Conservation (phyloP, 2,888 invertebrate species). For the Cephus nigrinus region DNA sequence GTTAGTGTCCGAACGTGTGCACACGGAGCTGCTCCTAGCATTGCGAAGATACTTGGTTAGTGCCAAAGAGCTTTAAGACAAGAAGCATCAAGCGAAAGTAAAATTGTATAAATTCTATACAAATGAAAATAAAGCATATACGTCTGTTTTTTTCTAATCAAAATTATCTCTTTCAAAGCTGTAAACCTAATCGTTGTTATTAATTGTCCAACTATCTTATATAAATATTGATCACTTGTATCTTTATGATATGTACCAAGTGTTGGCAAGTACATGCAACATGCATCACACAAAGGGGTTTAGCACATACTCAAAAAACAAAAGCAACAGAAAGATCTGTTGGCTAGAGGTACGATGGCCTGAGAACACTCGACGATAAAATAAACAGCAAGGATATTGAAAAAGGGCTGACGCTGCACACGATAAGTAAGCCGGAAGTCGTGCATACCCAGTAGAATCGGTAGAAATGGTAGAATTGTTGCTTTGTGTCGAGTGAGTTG, state of each 20-base stretch:
- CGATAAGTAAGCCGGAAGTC: neutral
- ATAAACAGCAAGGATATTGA: neutral
- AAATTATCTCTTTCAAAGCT: neutral
- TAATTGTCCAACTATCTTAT: neutral
- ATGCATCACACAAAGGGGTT: neutral
- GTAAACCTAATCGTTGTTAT: neutral
- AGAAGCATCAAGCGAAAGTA: slow-evolving; percentile 11
- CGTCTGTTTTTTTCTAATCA: neutral
- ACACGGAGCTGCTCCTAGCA: slow-evolving; percentile 61
- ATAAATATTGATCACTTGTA: neutral
- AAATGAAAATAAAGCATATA: neutral
- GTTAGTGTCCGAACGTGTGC: slow-evolving; percentile 65
- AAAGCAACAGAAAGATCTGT: neutral
- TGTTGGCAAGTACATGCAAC: neutral
- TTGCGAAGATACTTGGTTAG: slow-evolving; percentile 38
- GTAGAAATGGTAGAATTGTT: slow-evolving; percentile 64
- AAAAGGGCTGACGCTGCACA: neutral
- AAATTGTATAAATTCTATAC: neutral
- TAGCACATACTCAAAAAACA: neutral
- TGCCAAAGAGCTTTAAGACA: slow-evolving; percentile 15
- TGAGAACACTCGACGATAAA: neutral
- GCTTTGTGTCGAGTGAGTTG: slow-evolving; percentile 64
- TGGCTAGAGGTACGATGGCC: neutral
- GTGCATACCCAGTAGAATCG: slow-evolving; percentile 63
- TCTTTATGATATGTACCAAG: neutral